Evolutionary conservation across 2,888 invertebrate genomes (phyloP).

Genomic region (Morinoia aosen): DNA sequence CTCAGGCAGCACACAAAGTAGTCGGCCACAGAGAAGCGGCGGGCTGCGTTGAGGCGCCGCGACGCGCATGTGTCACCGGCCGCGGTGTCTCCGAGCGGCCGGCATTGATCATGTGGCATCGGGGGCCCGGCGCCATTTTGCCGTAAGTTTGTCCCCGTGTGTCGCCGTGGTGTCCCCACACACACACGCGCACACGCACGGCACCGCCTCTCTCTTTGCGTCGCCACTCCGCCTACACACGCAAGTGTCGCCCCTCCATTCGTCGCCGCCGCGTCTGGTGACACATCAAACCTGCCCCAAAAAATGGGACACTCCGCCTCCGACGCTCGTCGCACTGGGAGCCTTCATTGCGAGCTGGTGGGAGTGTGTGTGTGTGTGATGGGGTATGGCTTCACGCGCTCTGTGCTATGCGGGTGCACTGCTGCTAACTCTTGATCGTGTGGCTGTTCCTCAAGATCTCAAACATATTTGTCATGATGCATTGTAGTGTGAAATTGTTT

Average conservation of each 20-base stretch:
- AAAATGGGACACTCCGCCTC: neutral
- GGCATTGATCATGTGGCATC: slow-evolving; percentile 29
- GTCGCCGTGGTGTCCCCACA: slow-evolving; percentile 25
- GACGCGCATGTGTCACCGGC: neutral
- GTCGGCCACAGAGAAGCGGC: neutral
- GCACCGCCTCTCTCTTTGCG: slow-evolving; percentile 1
- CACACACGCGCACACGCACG: neutral
- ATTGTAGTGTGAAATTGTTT: too few species aligned
- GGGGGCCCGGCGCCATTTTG: slow-evolving; percentile 30
- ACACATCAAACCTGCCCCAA: neutral
- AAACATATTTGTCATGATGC: too few species aligned
- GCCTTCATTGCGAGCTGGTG: neutral
- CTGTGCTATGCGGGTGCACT: neutral
- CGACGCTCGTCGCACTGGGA: neutral
- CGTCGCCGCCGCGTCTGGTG: neutral
- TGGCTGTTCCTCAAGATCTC: too few species aligned
- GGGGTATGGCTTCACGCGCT: neutral
- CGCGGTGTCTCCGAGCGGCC: slow-evolving; percentile 5
- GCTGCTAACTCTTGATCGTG: neutral
- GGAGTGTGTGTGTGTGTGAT: neutral
- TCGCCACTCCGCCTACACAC: neutral
- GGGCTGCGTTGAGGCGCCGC: neutral
- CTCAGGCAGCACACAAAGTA: neutral
- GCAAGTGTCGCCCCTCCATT: slow-evolving; percentile 2
- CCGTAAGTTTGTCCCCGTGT: neutral